These are phyloP conservation scores for Plutella xylostella DNA, from an alignment of 2,888 invertebrate genomes.

Conservation along the genomic window DNA sequence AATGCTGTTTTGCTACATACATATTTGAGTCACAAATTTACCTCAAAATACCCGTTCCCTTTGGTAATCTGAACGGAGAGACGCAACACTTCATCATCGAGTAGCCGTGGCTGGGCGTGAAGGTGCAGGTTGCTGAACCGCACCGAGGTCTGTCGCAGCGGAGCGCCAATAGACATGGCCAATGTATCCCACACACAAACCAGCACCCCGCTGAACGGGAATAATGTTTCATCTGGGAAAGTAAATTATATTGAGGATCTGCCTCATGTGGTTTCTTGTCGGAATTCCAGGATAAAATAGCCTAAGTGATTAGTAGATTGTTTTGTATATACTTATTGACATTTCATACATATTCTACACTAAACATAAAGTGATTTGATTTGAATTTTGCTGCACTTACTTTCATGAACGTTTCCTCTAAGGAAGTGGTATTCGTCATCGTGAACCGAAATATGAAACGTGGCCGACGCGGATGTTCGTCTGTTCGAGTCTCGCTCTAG, in stretches of 20 bases:
- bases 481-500: conserved; percentile 27
- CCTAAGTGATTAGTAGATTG: background rate
- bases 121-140: background rate
- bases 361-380: background rate
- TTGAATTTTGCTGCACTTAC: conserved; percentile 39
- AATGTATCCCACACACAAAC: conserved; percentile 4
- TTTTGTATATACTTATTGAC: background rate
- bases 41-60: conserved; percentile 3
- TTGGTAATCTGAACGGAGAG: background rate
- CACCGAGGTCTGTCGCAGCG: background rate
- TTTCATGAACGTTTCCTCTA: conserved; percentile 81
- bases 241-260: background rate
- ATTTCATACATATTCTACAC: background rate
- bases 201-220: conserved; percentile 2
- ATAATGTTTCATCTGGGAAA: background rate
- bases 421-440: conserved; percentile 75
- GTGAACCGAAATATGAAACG: conserved; percentile 49
- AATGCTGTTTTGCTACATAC: background rate
- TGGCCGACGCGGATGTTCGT: conserved; percentile 63
- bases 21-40: background rate
- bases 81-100: background rate
- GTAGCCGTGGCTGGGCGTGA: background rate
- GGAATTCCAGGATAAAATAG: background rate
- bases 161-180: background rate
- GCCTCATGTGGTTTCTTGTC: background rate